Base-by-base conservation (phyloP, 2,113 vertebrate genomes). In the Pollimyrus isidori region DNA sequence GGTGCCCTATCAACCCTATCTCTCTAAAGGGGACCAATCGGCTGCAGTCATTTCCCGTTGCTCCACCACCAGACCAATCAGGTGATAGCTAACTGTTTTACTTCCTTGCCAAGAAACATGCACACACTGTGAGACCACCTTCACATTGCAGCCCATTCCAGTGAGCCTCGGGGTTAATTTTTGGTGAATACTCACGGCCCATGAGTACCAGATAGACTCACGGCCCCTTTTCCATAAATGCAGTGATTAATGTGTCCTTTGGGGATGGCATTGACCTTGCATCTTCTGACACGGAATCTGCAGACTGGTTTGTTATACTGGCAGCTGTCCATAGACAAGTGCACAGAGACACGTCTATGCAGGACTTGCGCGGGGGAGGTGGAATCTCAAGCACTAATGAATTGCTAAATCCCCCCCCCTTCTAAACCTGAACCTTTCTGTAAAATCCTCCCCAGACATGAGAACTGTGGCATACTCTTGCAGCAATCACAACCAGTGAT, bases 401-500 rank as follows among this genome's bases (percentile, higher is more conserved):
- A 84, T 84, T 86, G 46, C 53, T 58, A 39, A 58, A 15, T 35
- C 65, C 62, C 13, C 35, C 26, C 86, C 30, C 7, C 30, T 62
- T 56, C 86, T 83, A 89, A 46, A 76, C 35, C 49, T 30, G 69
- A 80, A 88, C 89, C 95, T 93, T 93, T 93, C 91, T 93, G 82
- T 89, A 93, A 95, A 94, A 93, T 93, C 91, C 93, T 95, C 94
- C 93, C 94, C 96, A 95, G 94, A 95, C 94, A 95, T 94, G 96
- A 95, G 96, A 95, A 95, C 96, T 93, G 95, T 96, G 95, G 94
- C 95, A 94, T 95, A 95, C 96, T 95, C 94, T 95, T 94, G 95
- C 96, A 96, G 95, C 91, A 92, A 95, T 96, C 96, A 95, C 94
- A 95, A 96, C 96, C 95, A 95, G 96, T 98, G 98, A 99, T 98